These are phyloP conservation scores for Chrysolina americana DNA, from an alignment of 2,888 invertebrate genomes.

Conservation along the genomic window DNA sequence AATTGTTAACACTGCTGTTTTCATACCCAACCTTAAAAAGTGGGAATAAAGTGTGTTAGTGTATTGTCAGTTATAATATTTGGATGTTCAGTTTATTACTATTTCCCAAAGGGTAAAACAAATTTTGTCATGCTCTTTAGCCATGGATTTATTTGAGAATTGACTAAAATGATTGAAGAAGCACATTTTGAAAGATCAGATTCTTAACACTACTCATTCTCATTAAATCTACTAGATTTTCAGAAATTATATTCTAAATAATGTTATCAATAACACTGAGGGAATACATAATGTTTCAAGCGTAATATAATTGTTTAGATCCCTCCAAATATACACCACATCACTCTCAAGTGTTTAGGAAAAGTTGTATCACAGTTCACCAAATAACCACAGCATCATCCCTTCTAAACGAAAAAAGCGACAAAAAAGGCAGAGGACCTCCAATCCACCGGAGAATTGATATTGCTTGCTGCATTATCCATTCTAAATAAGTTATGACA, in stretches of 20 bases:
- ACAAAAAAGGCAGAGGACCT: conserved; percentile 1
- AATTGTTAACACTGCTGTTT: background rate
- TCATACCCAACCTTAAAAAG: no score
- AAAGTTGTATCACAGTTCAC: conserved; percentile 67
- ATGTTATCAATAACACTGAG: conserved; percentile 58
- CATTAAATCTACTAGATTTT: conserved; percentile 59
- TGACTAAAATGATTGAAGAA: conserved; percentile 9
- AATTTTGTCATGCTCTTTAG: background rate
- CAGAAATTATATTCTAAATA: conserved; percentile 61
- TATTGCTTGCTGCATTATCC: conserved; percentile 14
- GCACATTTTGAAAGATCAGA: conserved; percentile 1
- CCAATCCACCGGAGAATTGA: background rate
- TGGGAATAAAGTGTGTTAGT: no score
- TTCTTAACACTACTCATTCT: conserved; percentile 9
- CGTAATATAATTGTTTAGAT: conserved; percentile 58
- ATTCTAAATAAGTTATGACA: conserved; percentile 50
- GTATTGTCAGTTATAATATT: no score
- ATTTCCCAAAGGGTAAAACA: no score
- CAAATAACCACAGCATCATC: conserved; percentile 61
- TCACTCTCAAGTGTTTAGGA: conserved; percentile 43
- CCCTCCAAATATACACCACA: conserved; percentile 49
- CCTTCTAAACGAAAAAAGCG: conserved; percentile 33
- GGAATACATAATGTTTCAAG: conserved; percentile 59
- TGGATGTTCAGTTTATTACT: no score
- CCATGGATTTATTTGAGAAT: background rate